A percentile compares a stretch with the other conserved stretches of the same genome.
Conservation (phyloP, 2,888 invertebrate species). For the Nasonovia ribisnigri region DNA sequence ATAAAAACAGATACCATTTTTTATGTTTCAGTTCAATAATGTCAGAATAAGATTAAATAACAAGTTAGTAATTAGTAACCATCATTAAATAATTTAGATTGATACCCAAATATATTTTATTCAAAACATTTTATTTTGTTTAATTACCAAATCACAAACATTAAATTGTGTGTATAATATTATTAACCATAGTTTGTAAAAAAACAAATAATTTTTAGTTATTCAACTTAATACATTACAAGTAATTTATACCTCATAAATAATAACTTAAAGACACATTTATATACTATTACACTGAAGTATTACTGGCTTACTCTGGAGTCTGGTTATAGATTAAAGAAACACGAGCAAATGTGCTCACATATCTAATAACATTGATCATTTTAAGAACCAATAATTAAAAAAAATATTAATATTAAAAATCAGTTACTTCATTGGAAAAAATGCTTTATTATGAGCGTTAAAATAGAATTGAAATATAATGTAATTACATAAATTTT, state of each 20-base stretch:
- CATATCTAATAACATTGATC: not conserved
- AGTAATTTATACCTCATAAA: not conserved
- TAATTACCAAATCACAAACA: not conserved
- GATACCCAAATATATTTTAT: not conserved
- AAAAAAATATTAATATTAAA: not conserved
- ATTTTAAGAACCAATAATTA: not conserved
- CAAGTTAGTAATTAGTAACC: not conserved
- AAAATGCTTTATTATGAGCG: slow-evolving; percentile 26
- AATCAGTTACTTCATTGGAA: not conserved
- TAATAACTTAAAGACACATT: not conserved
- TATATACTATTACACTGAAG: not conserved
- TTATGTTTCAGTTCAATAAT: not conserved
- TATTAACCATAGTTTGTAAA: not conserved
- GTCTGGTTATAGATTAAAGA: not conserved
- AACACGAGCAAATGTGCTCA: not conserved
- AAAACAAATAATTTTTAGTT: not conserved
- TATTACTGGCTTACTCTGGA: too few species aligned
- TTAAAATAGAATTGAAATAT: slow-evolving; percentile 18
- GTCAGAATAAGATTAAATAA: not conserved
- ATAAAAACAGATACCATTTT: not conserved
- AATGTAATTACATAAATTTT: not conserved
- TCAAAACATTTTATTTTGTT: not conserved
- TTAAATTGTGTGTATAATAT: not conserved
- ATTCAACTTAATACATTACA: not conserved
- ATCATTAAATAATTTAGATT: not conserved